Evolutionary conservation across 2,797 vertebrate genomes (phyloP).

Genomic region (Poeciliopsis paucimaculata): DNA sequence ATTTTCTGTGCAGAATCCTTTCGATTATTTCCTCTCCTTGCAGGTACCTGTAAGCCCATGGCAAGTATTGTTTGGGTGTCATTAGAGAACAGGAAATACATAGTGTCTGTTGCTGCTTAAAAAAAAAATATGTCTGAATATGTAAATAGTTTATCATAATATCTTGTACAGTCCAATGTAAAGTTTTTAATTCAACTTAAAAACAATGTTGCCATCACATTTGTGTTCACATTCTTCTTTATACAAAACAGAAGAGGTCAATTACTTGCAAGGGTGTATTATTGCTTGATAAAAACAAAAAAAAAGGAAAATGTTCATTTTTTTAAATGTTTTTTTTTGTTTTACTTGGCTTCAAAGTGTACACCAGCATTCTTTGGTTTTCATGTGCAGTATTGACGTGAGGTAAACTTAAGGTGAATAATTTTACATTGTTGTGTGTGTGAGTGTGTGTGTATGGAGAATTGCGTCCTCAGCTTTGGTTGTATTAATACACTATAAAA

Average conservation of each 20-base stretch:
- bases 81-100: slow-evolving; percentile 90
- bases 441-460: slow-evolving; percentile 92
- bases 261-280: slow-evolving; percentile 92
- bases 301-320: slow-evolving; percentile 80
- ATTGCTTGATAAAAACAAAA: slow-evolving; percentile 81
- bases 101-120: slow-evolving; percentile 99
- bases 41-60: slow-evolving; percentile 92
- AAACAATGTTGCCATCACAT: slow-evolving; percentile 93
- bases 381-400: slow-evolving; percentile 99
- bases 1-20: slow-evolving; percentile 87
- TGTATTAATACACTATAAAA: slow-evolving; percentile 89
- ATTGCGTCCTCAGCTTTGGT: slow-evolving; percentile 89
- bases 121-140: slow-evolving; percentile 99
- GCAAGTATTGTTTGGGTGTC: slow-evolving; percentile 94
- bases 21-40: slow-evolving; percentile 79
- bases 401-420: slow-evolving; percentile 94
- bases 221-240: slow-evolving; percentile 95
- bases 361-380: slow-evolving; percentile 94
- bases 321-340: slow-evolving; percentile 75
- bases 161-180: slow-evolving; percentile 99
- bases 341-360: slow-evolving; percentile 95
- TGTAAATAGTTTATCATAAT: slow-evolving; percentile 99
- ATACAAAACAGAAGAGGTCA: slow-evolving; percentile 87
- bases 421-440: slow-evolving; percentile 94
- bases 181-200: slow-evolving; percentile 99